Evolutionary conservation across 2,797 vertebrate species (phyloP).

Genomic region (Schizothorax lantsangensis): DNA sequence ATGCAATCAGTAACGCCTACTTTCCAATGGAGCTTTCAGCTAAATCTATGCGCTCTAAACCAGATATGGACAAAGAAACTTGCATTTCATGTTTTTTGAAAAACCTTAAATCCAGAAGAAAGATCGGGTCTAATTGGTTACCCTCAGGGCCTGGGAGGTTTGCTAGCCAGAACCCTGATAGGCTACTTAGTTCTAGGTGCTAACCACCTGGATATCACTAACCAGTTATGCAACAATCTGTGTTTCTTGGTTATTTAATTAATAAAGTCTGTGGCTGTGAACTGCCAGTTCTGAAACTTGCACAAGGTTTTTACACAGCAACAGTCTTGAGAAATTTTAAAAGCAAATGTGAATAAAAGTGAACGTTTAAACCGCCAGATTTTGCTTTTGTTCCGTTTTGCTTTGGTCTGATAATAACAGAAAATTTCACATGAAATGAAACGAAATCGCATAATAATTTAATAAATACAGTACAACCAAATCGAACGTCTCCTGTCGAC

Average conservation of each 20-base stretch:
- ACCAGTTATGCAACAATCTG: not conserved
- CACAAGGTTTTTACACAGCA: not conserved
- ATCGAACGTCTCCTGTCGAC: not conserved
- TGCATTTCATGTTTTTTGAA: not conserved
- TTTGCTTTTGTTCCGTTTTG: not conserved
- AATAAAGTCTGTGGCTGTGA: not conserved
- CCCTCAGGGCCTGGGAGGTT: not conserved
- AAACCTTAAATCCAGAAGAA: not conserved
- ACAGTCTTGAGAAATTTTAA: not conserved
- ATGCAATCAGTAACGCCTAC: not conserved
- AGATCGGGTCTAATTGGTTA: not conserved
- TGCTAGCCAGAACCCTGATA: not conserved
- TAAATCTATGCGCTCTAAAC: not conserved
- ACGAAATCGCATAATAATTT: not conserved
- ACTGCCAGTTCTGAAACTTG: not conserved
- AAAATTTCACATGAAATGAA: not conserved
- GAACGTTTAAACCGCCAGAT: not conserved
- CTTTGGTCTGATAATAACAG: not conserved
- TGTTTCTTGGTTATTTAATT: not conserved
- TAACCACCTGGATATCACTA: not conserved
- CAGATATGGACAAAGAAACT: not conserved
- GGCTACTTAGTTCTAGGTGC: not conserved
- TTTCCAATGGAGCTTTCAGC: not conserved
- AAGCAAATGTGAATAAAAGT: not conserved
- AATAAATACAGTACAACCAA: not conserved